These are phyloP conservation scores for Drosophila bunnanda DNA, from an alignment of 2,888 invertebrate species.

Conservation along the genomic window DNA sequence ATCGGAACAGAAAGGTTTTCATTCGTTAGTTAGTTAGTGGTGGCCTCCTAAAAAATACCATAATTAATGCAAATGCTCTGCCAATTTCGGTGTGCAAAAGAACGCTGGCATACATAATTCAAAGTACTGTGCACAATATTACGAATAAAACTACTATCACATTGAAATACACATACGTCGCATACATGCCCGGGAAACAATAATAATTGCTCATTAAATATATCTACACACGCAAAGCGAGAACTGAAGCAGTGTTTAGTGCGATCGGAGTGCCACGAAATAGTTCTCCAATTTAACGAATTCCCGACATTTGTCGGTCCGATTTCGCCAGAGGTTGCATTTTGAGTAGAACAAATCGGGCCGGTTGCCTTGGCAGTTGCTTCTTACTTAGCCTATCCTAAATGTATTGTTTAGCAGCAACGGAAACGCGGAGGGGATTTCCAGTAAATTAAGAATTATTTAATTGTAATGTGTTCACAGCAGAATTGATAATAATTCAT, in stretches of 20 bases:
- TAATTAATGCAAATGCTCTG: slow-evolving; percentile 24
- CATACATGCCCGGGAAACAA: slow-evolving; percentile 33
- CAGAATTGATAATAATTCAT: slow-evolving; percentile 32
- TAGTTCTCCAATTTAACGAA: slow-evolving; percentile 36
- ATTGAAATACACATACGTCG: slow-evolving; percentile 68
- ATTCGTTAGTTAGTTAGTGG: slow-evolving; percentile 27
- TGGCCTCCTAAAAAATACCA: slow-evolving; percentile 32
- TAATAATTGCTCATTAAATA: slow-evolving; percentile 32
- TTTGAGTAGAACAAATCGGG: slow-evolving; percentile 9
- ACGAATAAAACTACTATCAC: slow-evolving; percentile 80
- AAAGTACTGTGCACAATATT: slow-evolving; percentile 56
- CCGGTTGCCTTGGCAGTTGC: slow-evolving; percentile 41
- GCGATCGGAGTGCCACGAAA: slow-evolving; percentile 41
- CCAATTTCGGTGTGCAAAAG: slow-evolving; percentile 25
- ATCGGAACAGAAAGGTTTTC: slow-evolving; percentile 35
- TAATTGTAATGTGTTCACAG: slow-evolving; percentile 33
- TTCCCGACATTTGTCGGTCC: slow-evolving; percentile 10
- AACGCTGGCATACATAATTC: slow-evolving; percentile 31
- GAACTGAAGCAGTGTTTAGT: slow-evolving; percentile 23
- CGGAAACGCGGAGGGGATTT: slow-evolving; percentile 13
- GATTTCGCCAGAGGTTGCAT: slow-evolving; percentile 6
- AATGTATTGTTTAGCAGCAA: slow-evolving; percentile 10
- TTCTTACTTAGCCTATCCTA: slow-evolving; percentile 28
- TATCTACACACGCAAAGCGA: slow-evolving; percentile 59
- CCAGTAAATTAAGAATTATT: slow-evolving; percentile 15